phyloP scores from a whole-genome alignment of 2,888 invertebrate species.

The Chloroclystis v-ata region DNA sequence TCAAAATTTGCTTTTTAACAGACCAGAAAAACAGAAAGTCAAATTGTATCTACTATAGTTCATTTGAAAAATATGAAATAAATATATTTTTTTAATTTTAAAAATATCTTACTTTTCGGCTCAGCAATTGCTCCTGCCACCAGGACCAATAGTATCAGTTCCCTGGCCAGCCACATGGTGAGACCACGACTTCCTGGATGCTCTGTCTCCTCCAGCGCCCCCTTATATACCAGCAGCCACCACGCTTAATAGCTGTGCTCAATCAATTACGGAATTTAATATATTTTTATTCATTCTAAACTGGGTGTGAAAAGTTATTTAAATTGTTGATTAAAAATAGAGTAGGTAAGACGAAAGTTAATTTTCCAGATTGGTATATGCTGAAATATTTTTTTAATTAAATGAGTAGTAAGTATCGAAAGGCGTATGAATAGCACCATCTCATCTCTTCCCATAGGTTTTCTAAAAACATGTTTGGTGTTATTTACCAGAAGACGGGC shows the following conservation, averaged over 20 bases:
- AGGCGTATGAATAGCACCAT: too few species aligned
- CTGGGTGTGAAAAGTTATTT: conserved; percentile 41
- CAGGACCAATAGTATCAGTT: conserved; percentile 35
- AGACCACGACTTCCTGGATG: conserved; percentile 44
- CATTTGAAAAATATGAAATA: too few species aligned
- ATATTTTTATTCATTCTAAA: conserved; percentile 45
- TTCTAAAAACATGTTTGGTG: too few species aligned
- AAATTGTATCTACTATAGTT: too few species aligned
- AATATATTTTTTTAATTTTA: not conserved
- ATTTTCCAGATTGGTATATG: too few species aligned
- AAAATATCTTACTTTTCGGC: conserved; percentile 29
- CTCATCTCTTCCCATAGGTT: too few species aligned
- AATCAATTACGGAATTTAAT: conserved; percentile 58
- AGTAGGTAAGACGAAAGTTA: not conserved
- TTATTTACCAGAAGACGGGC: too few species aligned
- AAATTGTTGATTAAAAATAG: conserved; percentile 14
- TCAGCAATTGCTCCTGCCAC: conserved; percentile 26
- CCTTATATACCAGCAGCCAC: conserved; percentile 48
- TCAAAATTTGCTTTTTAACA: too few species aligned
- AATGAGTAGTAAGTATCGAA: too few species aligned
- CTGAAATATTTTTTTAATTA: too few species aligned
- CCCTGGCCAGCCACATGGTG: conserved; percentile 36
- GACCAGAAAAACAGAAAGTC: too few species aligned
- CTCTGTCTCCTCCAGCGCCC: conserved; percentile 1
- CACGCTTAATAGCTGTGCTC: conserved; percentile 48